These are phyloP conservation scores for Nothobranchius kuhntae DNA, from an alignment of 2,113 vertebrate species.

Conservation along the genomic window DNA sequence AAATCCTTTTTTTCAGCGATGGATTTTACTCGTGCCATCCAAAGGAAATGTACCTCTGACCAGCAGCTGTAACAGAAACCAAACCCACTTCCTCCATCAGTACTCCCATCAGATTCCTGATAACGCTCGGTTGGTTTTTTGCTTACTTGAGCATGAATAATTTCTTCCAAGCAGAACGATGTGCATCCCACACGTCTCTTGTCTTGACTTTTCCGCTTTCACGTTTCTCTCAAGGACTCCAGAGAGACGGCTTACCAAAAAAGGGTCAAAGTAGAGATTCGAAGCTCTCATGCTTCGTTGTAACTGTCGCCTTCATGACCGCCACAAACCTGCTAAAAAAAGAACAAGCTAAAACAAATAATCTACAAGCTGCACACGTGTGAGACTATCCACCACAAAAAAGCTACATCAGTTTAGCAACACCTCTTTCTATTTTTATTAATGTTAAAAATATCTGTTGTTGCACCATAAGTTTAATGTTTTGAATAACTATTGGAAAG, in stretches of 20 bases:
- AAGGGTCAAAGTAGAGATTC: constrained; percentile 15
- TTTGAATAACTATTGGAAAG: too few species aligned
- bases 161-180: constrained; percentile 6
- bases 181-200: neutral
- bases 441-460: too few species aligned
- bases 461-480: too few species aligned
- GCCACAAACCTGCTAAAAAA: constrained; percentile 1
- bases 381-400: neutral
- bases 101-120: constrained; percentile 5
- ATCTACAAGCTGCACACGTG: constrained; percentile 8
- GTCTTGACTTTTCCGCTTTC: constrained; percentile 14
- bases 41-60: too few species aligned
- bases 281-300: constrained; percentile 23
- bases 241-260: constrained; percentile 31
- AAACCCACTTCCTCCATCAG: neutral
- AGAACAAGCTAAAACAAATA: constrained; percentile 24
- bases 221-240: constrained; percentile 29
- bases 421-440: neutral
- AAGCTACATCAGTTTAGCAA: neutral
- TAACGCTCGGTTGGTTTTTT: constrained; percentile 2
- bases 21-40: too few species aligned
- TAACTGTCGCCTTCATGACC: constrained; percentile 1
- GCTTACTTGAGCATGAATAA: constrained; percentile 4
- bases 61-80: neutral
- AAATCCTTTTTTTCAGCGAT: too few species aligned